phyloP scores from a whole-genome alignment of 2,888 invertebrate genomes.

The Trichacis sp. region DNA sequence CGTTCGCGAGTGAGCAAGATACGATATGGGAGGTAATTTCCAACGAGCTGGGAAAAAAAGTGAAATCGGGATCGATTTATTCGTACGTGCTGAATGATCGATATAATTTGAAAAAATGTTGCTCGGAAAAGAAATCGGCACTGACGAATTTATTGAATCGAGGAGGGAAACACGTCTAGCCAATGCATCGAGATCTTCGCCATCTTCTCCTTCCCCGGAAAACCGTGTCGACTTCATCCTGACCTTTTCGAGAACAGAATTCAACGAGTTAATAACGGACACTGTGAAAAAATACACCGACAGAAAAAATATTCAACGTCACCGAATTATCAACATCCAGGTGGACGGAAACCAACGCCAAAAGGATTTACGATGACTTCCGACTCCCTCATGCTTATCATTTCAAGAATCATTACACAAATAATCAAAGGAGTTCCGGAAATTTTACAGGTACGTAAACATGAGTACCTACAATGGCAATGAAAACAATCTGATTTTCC shows the following conservation, averaged over 20 bases:
- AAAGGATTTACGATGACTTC: conserved; percentile 1
- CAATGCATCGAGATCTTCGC: too few relatives aligned
- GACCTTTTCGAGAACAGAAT: conserved; percentile 3
- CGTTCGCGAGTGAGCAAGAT: background rate
- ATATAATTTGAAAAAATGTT: conserved; percentile 1
- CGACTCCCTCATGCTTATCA: conserved; percentile 2
- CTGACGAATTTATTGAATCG: too few relatives aligned
- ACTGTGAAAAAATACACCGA: background rate
- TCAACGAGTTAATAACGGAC: background rate
- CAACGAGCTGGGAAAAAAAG: background rate
- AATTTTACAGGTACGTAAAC: background rate
- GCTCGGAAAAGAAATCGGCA: background rate
- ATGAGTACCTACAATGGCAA: too few relatives aligned
- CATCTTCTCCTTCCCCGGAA: too few relatives aligned
- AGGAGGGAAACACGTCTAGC: too few relatives aligned
- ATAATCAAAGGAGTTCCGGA: background rate
- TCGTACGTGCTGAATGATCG: background rate
- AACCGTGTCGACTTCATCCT: background rate
- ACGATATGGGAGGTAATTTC: background rate
- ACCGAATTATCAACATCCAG: background rate
- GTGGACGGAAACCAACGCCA: background rate
- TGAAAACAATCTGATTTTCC: too few relatives aligned
- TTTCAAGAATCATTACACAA: background rate
- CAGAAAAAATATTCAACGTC: background rate
- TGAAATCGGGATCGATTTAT: conserved; percentile 1